A percentile compares a stretch with the other conserved stretches of the same genome.
These are phyloP conservation scores for Chirona hameri DNA, from an alignment of 2,888 invertebrate genomes.

Conservation along the genomic window DNA sequence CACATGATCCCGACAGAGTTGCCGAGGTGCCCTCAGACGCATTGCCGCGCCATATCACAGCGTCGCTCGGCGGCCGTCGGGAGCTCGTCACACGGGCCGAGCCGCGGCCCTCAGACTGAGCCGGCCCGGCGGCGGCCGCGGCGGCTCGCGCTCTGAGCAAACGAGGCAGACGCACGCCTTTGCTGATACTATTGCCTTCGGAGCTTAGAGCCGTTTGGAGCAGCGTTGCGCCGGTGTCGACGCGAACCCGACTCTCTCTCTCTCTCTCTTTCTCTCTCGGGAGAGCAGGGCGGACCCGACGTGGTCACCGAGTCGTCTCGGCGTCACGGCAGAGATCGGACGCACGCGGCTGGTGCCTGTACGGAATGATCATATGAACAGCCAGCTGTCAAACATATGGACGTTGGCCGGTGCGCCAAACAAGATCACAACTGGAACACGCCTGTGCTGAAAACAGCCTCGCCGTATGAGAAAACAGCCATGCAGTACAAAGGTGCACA, in stretches of 20 bases:
- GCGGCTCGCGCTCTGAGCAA: neutral
- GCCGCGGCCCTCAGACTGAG: neutral
- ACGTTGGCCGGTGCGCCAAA: neutral
- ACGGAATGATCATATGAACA: too few species aligned
- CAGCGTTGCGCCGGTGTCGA: neutral
- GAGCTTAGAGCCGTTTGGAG: constrained; percentile 2
- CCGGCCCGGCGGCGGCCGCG: neutral
- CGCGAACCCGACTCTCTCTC: too few species aligned
- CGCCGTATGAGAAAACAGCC: neutral
- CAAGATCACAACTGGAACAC: neutral
- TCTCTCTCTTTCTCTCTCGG: too few species aligned
- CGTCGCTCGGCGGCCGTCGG: neutral
- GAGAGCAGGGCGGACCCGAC: too few species aligned
- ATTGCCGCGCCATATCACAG: neutral
- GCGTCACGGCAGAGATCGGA: neutral
- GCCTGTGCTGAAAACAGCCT: neutral
- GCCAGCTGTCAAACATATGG: neutral
- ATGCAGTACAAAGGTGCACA: neutral
- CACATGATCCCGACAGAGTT: too few species aligned
- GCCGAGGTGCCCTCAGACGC: neutral
- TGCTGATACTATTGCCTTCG: neutral
- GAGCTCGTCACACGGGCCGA: neutral
- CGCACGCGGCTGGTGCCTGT: neutral
- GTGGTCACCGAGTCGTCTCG: neutral
- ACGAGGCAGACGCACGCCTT: neutral